phyloP scores from a whole-genome alignment of 2,888 invertebrate species.

The Drosophila nr. fundita region DNA sequence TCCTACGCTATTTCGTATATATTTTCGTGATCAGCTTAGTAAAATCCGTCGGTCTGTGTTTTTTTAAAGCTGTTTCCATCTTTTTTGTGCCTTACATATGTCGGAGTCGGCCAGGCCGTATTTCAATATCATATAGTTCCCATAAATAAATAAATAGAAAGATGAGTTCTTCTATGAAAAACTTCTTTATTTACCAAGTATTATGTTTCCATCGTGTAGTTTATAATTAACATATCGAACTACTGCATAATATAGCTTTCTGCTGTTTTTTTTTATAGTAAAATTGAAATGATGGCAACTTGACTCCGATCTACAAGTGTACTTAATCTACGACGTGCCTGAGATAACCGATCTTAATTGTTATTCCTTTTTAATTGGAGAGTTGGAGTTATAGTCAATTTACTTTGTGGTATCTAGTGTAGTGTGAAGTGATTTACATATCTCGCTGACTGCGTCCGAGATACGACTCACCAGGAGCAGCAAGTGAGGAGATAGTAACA shows the following conservation, averaged over 20 bases:
- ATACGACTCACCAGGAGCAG: neutral
- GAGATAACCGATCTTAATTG: neutral
- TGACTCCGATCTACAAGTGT: neutral
- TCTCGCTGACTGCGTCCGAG: neutral
- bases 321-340: neutral
- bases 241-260: neutral
- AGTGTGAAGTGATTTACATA: neutral
- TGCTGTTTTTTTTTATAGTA: neutral
- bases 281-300: rapidly evolving
- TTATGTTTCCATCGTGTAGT: too few species aligned
- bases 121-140: neutral
- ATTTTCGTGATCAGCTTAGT: neutral
- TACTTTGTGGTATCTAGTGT: too few species aligned
- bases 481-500: neutral
- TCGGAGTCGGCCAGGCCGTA: neutral
- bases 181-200: neutral
- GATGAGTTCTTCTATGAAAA: neutral
- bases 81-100: neutral
- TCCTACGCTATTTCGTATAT: neutral
- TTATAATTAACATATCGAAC: neutral
- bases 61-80: neutral
- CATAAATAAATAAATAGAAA: neutral
- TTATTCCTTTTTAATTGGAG: neutral
- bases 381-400: neutral
- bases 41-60: rapidly evolving